These are phyloP conservation scores for Eretmocerus hayati DNA, from an alignment of 2,888 invertebrate species.

Conservation along the genomic window DNA sequence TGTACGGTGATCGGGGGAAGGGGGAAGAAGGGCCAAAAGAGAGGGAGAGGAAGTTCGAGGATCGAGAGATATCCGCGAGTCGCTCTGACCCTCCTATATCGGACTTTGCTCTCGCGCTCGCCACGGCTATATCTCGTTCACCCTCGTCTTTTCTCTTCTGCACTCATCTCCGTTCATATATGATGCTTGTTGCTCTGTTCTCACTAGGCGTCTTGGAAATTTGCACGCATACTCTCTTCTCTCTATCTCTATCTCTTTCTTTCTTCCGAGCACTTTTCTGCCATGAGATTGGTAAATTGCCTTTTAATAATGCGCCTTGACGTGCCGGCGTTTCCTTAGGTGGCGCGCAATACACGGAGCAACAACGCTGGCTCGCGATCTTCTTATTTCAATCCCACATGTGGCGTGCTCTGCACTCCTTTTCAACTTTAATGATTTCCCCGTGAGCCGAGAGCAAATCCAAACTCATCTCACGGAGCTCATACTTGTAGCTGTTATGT, in stretches of 20 bases:
- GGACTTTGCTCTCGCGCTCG: too few relatives aligned
- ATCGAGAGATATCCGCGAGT: too few relatives aligned
- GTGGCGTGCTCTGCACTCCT: not conserved
- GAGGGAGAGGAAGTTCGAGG: not conserved
- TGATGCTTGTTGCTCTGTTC: not conserved
- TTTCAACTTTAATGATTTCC: slow-evolving; percentile 1
- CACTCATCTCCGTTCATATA: not conserved
- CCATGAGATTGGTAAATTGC: slow-evolving; percentile 21
- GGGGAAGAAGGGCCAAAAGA: slow-evolving; percentile 4
- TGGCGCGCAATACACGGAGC: too few relatives aligned
- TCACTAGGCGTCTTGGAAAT: slow-evolving; percentile 15
- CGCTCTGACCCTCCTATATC: slow-evolving; percentile 10
- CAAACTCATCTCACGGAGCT: too few relatives aligned
- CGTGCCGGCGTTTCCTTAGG: slow-evolving; percentile 18
- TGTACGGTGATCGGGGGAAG: slow-evolving; percentile 5
- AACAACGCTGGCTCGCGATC: too few relatives aligned
- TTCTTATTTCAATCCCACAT: not conserved
- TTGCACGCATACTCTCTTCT: slow-evolving; percentile 13
- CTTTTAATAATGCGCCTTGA: slow-evolving; percentile 23
- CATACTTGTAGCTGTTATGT: too few relatives aligned
- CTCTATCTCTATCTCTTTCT: too few relatives aligned
- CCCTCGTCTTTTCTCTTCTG: not conserved
- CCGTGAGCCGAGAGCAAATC: not conserved
- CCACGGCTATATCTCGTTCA: not conserved
- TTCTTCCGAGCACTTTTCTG: slow-evolving; percentile 11